phyloP scores from a whole-genome alignment of 2,113 vertebrate genomes.

The Lota lota region DNA sequence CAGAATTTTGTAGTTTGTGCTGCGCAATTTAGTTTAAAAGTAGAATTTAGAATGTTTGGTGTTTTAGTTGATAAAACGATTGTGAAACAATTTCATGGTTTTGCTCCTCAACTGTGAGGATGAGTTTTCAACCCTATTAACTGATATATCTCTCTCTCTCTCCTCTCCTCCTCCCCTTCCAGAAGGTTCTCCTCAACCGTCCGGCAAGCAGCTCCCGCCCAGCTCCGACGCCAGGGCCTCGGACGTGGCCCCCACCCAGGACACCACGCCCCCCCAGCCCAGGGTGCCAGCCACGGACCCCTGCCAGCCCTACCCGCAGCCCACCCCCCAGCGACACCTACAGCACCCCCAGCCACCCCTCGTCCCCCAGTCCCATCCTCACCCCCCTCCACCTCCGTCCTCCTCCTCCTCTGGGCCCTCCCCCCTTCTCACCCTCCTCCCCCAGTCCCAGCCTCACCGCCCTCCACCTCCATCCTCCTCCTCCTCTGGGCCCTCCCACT shows the following conservation, averaged over 20 bases:
- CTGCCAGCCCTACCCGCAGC: slow-evolving; percentile 26
- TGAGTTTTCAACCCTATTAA: no score
- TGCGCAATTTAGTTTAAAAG: no score
- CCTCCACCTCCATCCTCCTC: slow-evolving; percentile 16
- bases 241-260: slow-evolving; percentile 37
- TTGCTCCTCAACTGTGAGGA: no score
- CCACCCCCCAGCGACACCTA: slow-evolving; percentile 28
- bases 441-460: slow-evolving; percentile 25
- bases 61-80: no score
- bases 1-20: no score
- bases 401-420: slow-evolving; percentile 23
- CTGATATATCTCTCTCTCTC: no score
- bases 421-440: slow-evolving; percentile 30
- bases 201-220: slow-evolving; percentile 44
- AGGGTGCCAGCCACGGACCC: slow-evolving; percentile 2
- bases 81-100: no score
- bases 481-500: slow-evolving; percentile 11
- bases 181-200: slow-evolving; percentile 47
- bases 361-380: slow-evolving; percentile 5
- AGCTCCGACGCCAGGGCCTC: slow-evolving; percentile 32
- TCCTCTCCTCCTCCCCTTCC: slow-evolving; percentile 3
- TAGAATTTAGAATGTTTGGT: no score
- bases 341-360: slow-evolving; percentile 34
- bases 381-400: neutral
- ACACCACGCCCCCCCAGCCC: slow-evolving; percentile 21